Base-by-base conservation (phyloP, 2,113 vertebrate species). In the Martes martes region DNA sequence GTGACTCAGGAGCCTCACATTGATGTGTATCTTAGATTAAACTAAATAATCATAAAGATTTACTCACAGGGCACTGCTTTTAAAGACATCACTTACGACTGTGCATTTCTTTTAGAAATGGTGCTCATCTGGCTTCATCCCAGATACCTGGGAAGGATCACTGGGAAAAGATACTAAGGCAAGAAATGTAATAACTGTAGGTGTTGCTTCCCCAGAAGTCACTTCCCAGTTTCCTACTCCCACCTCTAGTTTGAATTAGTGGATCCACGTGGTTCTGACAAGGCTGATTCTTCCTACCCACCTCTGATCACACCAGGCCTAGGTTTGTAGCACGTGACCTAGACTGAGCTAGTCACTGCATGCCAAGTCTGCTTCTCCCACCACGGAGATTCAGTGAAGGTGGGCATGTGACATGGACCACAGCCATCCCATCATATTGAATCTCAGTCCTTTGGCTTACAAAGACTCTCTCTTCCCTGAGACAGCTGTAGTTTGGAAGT, bases 21-120 rank as follows among this genome's bases (percentile, higher is more conserved):
- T 78, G 71, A 95, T 93, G 80, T 57, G 24, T 13, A 28, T 80
- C 89, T 94, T 81, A 89, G 82, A 73, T 97, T 92, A 89, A 82
- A 89, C 78, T 85, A 89, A 95, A 65, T 76, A 69, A 61, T 13
- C 23, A n/a, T 94, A 91, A 93, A 84, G 91, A 93, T 73, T 91
- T 93, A 85, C 87, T 90, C 65, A n/a, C 24, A 21, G 24, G 52
- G 31, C 23, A 39, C 33, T 89, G 57, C 69, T 89, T 84, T 80
- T 69, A 94, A 96, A 95, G 93, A 80, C 23, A 63, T 95, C 88
- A 80, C 36, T 71, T 88, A 9, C 0, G 0, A 71, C 36, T 93
- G 13, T 36, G n/a, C 11, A 55, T 94, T 91, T 69, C 10, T 84
- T 52, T 82, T 76, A 33, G 67, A 81, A 57, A 36, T 45, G 31